Evolutionary conservation across 2,113 vertebrate genomes (phyloP).

Genomic region (Nannospalax galili): DNA sequence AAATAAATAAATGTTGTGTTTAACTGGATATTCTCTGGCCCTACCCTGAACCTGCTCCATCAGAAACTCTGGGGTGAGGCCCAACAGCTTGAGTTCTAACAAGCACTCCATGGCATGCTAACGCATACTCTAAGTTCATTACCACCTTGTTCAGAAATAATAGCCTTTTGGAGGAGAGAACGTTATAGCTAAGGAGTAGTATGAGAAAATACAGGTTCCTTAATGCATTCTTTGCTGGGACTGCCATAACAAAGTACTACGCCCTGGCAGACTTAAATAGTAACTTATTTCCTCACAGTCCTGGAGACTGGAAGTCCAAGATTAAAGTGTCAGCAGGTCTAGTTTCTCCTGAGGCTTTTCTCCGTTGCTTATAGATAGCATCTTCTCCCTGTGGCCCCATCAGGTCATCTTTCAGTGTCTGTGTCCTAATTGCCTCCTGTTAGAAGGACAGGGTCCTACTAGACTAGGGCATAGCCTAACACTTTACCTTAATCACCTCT

Average conservation of each 20-base stretch:
- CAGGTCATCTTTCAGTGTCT: neutral
- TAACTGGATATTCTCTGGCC: neutral
- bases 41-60: neutral
- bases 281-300: neutral
- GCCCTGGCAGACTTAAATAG: neutral
- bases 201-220: neutral
- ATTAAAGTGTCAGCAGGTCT: neutral
- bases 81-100: neutral
- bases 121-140: neutral
- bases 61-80: neutral
- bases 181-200: neutral
- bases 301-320: neutral
- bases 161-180: neutral
- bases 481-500: neutral
- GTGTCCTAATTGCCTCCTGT: neutral
- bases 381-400: neutral
- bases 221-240: neutral
- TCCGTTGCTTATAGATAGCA: neutral
- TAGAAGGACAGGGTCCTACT: neutral
- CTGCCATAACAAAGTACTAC: neutral
- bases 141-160: conserved; percentile 1
- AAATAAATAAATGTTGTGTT: neutral
- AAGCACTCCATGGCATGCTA: neutral
- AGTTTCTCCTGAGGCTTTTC: neutral
- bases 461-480: neutral